A percentile compares a stretch with the other conserved stretches of the same genome.
Evolutionary conservation across 2,797 vertebrate species (phyloP).

Genomic region (Emys orbicularis): DNA sequence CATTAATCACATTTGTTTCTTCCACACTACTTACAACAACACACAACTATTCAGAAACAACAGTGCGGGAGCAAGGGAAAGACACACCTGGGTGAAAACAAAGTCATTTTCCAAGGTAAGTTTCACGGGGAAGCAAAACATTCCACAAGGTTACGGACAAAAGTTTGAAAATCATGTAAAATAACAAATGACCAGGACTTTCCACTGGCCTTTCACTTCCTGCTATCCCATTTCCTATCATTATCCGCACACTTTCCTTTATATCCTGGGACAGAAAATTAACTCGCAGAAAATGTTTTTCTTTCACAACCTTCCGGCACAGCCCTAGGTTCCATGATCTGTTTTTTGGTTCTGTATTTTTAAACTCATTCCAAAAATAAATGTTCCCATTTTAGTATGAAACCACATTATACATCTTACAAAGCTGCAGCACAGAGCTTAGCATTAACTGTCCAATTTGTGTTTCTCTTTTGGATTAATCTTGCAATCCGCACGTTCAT

Average conservation of each 20-base stretch:
- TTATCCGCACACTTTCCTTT: constrained; percentile 57
- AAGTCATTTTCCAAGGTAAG: background rate
- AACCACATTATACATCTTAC: background rate
- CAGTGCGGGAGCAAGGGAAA: background rate
- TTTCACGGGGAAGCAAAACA: constrained; percentile 41
- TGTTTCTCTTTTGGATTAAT: background rate
- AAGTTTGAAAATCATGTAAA: constrained; percentile 54
- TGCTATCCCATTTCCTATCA: constrained; percentile 68
- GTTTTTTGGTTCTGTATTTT: background rate
- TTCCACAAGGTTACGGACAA: background rate
- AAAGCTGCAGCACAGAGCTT: background rate
- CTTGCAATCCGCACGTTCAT: background rate
- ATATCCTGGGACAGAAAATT: constrained; percentile 43
- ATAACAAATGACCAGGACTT: constrained; percentile 62
- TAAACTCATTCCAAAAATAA: constrained; percentile 42
- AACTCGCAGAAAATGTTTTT: constrained; percentile 29
- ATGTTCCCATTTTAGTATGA: background rate
- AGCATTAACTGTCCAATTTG: background rate
- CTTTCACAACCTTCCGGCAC: background rate
- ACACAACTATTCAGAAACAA: background rate
- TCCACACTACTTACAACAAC: background rate
- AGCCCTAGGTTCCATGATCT: background rate
- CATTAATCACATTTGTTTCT: background rate
- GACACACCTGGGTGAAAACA: background rate
- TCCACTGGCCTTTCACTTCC: constrained; percentile 72